Evolutionary conservation across 2,113 vertebrate species (phyloP).

Genomic region (Otus sunia): DNA sequence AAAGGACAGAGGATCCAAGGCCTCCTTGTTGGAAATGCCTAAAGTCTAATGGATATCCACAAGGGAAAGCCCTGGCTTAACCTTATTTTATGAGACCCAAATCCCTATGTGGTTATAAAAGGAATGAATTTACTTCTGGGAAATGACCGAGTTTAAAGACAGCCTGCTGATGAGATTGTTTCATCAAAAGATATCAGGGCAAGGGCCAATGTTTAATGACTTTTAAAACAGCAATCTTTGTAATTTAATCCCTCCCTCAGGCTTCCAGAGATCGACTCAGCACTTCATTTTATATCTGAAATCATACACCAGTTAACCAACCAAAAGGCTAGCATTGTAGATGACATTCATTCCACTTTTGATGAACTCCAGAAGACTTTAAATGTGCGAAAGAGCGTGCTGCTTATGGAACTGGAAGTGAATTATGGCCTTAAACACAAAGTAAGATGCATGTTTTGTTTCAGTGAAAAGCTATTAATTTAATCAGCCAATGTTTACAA

Average conservation of each 20-base stretch:
- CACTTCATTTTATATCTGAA: slow-evolving; percentile 91
- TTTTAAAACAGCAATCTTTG: slow-evolving; percentile 33
- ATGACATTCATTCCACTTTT: slow-evolving; percentile 91
- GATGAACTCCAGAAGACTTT: slow-evolving; percentile 95
- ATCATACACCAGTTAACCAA: slow-evolving; percentile 93
- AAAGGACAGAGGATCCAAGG: background rate
- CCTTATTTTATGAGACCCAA: background rate
- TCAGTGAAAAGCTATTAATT: background rate
- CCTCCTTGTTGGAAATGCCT: background rate
- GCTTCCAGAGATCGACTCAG: slow-evolving; percentile 95
- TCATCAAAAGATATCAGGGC: background rate
- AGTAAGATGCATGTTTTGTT: slow-evolving; percentile 73
- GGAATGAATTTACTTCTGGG: background rate
- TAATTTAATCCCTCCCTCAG: slow-evolving; percentile 70
- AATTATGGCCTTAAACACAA: slow-evolving; percentile 98
- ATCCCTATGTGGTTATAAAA: background rate
- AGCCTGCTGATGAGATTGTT: background rate
- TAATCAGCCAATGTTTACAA: background rate
- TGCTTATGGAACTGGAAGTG: slow-evolving; percentile 98
- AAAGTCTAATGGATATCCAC: background rate
- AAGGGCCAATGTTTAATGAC: slow-evolving; percentile 12
- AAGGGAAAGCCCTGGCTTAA: background rate
- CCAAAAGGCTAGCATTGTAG: slow-evolving; percentile 92
- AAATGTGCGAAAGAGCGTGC: slow-evolving; percentile 93
- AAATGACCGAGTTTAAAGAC: background rate